Conservation (phyloP, 2,888 invertebrate species). For the Lobophora halterata region DNA sequence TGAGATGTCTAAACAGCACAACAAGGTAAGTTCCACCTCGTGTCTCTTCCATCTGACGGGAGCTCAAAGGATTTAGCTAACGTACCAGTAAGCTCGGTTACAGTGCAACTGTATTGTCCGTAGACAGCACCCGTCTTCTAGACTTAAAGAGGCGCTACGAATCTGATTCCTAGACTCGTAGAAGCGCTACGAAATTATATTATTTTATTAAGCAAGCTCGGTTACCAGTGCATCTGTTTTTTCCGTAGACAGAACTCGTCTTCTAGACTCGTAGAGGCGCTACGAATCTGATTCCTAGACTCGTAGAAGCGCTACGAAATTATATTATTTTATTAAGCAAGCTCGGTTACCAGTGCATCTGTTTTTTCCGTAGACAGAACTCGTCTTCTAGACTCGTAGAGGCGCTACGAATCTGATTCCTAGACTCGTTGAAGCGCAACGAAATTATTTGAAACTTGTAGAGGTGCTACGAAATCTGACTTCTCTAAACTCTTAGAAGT, state of each 20-base stretch:
- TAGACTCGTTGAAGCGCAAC: constrained; percentile 39
- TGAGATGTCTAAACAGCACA: constrained; percentile 45
- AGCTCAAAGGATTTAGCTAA: constrained; percentile 60
- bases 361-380: constrained; percentile 56
- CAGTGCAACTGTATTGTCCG: constrained; percentile 55
- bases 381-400: constrained; percentile 44
- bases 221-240: constrained; percentile 54
- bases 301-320: constrained; percentile 40
- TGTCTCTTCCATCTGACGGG: constrained; percentile 50
- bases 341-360: constrained; percentile 51
- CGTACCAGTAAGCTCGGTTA: constrained; percentile 48
- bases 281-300: constrained; percentile 44
- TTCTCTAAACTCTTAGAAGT: too few species aligned
- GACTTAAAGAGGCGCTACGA: constrained; percentile 40
- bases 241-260: constrained; percentile 53
- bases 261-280: constrained; percentile 40
- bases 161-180: constrained; percentile 45
- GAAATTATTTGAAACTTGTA: too few species aligned
- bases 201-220: constrained; percentile 46
- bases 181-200: constrained; percentile 39
- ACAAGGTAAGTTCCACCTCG: constrained; percentile 48
- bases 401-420: constrained; percentile 44
- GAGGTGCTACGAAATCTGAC: too few species aligned
- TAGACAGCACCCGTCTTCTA: constrained; percentile 49
- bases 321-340: too few species aligned